These are phyloP conservation scores for Odontomachus brunneus DNA, from an alignment of 1,140 invertebrate species.

Conservation along the genomic window DNA sequence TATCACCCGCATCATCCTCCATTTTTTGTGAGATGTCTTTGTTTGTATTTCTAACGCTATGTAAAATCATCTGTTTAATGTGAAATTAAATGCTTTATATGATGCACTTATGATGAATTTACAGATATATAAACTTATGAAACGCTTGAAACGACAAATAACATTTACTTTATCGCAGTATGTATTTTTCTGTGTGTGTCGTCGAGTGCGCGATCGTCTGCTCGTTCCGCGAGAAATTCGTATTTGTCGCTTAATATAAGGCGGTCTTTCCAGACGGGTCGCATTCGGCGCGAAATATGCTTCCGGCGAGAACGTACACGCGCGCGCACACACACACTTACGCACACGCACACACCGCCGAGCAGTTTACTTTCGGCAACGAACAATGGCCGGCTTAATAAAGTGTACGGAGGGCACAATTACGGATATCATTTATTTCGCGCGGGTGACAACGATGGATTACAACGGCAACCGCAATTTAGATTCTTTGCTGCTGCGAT, in stretches of 20 bases:
- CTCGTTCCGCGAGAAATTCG: not conserved
- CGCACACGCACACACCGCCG: constrained; percentile 29
- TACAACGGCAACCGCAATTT: constrained; percentile 61
- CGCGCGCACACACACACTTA: not conserved
- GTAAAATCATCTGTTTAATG: no score
- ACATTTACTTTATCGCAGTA: no score
- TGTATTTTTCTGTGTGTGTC: no score
- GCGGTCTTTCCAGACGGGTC: not conserved
- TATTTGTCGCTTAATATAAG: not conserved
- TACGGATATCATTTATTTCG: constrained; percentile 61
- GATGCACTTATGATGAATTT: no score
- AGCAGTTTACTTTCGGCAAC: constrained; percentile 50
- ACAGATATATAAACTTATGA: no score
- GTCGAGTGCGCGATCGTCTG: no score
- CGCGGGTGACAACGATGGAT: constrained; percentile 58
- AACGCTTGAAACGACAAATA: no score
- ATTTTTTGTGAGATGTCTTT: no score
- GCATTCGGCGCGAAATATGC: constrained; percentile 24
- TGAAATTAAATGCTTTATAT: no score
- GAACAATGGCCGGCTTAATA: constrained; percentile 58
- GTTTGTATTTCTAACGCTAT: no score
- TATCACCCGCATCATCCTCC: no score
- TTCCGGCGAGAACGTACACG: no score
- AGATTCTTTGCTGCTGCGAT: constrained; percentile 59
- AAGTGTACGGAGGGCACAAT: constrained; percentile 52